phyloP scores from a whole-genome alignment of 2,888 invertebrate species.

The Volucella inanis region DNA sequence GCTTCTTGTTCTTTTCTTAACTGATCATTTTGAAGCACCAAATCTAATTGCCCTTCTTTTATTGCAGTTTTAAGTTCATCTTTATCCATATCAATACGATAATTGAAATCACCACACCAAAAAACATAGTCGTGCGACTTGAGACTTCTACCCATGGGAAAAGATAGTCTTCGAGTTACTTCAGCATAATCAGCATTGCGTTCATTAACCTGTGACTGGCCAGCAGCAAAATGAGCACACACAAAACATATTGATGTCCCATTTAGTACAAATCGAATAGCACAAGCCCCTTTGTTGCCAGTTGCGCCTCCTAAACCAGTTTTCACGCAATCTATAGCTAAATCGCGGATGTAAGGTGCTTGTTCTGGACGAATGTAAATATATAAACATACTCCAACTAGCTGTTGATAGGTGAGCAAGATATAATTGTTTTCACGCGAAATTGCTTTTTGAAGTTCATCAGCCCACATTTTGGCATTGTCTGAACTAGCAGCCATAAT shows the following conservation, averaged over 20 bases:
- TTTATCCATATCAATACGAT: constrained; percentile 97
- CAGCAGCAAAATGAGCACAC: constrained; percentile 99
- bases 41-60: constrained; percentile 85
- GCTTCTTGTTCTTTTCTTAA: constrained; percentile 90
- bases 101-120: constrained; percentile 99
- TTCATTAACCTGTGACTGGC: constrained; percentile 96
- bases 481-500: constrained; percentile 97
- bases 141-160: constrained; percentile 95
- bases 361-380: constrained; percentile 95
- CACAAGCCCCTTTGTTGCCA: constrained; percentile 97
- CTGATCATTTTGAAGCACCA: constrained; percentile 94
- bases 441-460: constrained; percentile 95
- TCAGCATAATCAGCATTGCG: constrained; percentile 98
- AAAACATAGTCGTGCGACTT: constrained; percentile 99
- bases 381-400: constrained; percentile 98
- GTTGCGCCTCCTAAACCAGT: constrained; percentile 99
- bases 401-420: constrained; percentile 95
- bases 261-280: constrained; percentile 94
- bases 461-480: constrained; percentile 96
- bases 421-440: constrained; percentile 94
- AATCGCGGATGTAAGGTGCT: constrained; percentile 94
- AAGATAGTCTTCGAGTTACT: constrained; percentile 94
- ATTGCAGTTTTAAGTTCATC: constrained; percentile 95
- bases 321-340: constrained; percentile 97
- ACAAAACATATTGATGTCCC: constrained; percentile 98